Base-by-base conservation (phyloP, 2,113 vertebrate species). In the Harpagus bidentatus region DNA sequence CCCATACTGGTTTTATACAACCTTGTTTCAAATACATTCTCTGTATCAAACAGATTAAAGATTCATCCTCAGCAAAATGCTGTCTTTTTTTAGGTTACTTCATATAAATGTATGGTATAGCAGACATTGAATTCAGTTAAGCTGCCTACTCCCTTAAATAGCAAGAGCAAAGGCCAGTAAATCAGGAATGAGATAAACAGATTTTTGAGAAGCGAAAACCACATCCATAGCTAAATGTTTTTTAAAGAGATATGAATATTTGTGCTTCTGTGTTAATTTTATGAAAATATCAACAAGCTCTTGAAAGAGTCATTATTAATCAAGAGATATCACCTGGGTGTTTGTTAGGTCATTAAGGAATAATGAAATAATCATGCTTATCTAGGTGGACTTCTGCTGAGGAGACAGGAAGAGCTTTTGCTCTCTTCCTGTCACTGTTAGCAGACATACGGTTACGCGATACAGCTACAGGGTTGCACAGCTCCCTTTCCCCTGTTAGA, bases 401-500 rank as follows among this genome's bases (percentile, higher is more conserved):
- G 58, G 32, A 85, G 42, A 61, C 9, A 58, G 52, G 43, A 85
- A 70, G 69, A 55, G 10, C 36, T 84, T 63, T 56, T 50, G 8
- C 36, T 84, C n/a, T 71, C 25, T 25, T 85, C 28, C 40, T 6
- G 4, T 61, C 34, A 9, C 40, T 0, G 0, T 50, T 32, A 56
- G 21, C 47, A 88, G 66, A 22, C 9, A 9, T 4, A 6, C 2
- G 17, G 38, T 36, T 63, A 91, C 47, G n/a, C 22, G 25, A 11
- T 61, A 22, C 47, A 86, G 31, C 20, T 31, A 25, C 29, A 26
- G 23, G 18, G 48, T 78, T 84, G 34, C 28, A 50, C 48, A 77
- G 29, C 10, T 91, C 52, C 38, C 20, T 48, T 36, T 58, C 11
- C 19, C 11, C 31, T 7, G 6, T 22, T 3, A 53, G 34, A 81